Evolutionary conservation across 23 tunicate genomes (phyloP), one percentile per base, ranked within the genome.

Genomic region (Botrylloides violaceus): DNA sequence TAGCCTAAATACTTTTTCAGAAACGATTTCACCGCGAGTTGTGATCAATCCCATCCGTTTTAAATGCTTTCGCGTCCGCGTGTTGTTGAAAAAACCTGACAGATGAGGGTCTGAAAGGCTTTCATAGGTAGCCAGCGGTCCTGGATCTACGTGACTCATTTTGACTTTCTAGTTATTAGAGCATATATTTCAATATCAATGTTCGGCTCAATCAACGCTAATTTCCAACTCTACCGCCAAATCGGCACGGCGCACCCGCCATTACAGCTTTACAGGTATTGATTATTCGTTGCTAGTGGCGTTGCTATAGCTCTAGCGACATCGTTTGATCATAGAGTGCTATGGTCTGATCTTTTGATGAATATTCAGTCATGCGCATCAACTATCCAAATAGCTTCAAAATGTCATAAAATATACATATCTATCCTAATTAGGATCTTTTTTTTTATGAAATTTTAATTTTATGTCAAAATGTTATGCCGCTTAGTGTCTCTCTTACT

Each of bases 91-190:
- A 61, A 66, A 90, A 1, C 93, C 84, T 3, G 85, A 73, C 72
- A 90, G 49, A 65, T 90, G 91, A n/a, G 97, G 97, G 55, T 90
- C 97, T 0, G 85, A 58, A 32, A 90, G 82, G 48, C 97, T 90
- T 29, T 79, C 80, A 58, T 90, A 90, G 62, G 81, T 66, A 3
- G 86, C 90, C 32, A 90, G 48, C 49, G 85, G 86, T 59, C 94
- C 84, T 26, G 94, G 94, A 60, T 85, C 94, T 21, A 85, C 55
- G 77, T 85, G 94, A 68, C 94, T 85, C 94, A 85, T 85, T 31
- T 43, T 61, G 66, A 3, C 3, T 4, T 63, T 29, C 30, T 59
- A 7, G 6, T 59, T 22, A 12, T 47, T 47, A 47, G n/a, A n/a
- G n/a, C n/a, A n/a, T n/a, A n/a, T n/a, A 43, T 15, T 43, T 15